Percentiles rank a stretch among this genome's conserved stretches.
Conservation (phyloP, 1,140 invertebrate species). For the Drosophila biarmipes region DNA sequence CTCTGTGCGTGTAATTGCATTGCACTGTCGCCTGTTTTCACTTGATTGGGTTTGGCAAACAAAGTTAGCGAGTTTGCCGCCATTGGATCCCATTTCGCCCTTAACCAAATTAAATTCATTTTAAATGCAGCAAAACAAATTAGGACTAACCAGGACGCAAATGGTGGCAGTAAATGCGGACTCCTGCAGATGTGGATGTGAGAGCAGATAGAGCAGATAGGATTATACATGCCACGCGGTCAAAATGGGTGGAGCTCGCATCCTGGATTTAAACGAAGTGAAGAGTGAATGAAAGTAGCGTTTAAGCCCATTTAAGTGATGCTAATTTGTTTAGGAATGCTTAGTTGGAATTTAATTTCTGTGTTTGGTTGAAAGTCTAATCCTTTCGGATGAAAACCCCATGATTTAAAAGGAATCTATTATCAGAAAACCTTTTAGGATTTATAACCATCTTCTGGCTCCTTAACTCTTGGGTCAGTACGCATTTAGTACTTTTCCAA, state of each 20-base stretch:
- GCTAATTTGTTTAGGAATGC: slow-evolving; percentile 29
- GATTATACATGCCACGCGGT: slow-evolving; percentile 54
- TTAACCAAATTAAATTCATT: slow-evolving; percentile 67
- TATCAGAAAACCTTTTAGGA: too few relatives aligned
- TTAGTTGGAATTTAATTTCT: slow-evolving; percentile 13
- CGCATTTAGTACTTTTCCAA: slow-evolving; percentile 25
- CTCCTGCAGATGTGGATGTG: slow-evolving; percentile 1
- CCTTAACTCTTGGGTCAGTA: too few relatives aligned
- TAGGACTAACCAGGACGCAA: slow-evolving; percentile 29
- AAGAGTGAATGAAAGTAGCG: slow-evolving; percentile 3
- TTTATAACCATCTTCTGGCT: too few relatives aligned
- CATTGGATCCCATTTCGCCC: slow-evolving; percentile 20
- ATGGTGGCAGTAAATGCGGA: slow-evolving; percentile 27
- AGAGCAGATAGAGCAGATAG: slow-evolving; percentile 11
- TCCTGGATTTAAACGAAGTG: slow-evolving; percentile 15
- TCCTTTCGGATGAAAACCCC: too few relatives aligned
- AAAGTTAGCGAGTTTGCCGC: slow-evolving; percentile 48
- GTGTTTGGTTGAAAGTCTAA: background rate
- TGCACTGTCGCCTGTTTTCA: slow-evolving; percentile 43
- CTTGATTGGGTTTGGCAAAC: slow-evolving; percentile 65
- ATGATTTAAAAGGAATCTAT: too few relatives aligned
- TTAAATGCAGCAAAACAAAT: slow-evolving; percentile 54
- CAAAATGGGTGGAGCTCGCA: slow-evolving; percentile 18
- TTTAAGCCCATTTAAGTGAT: slow-evolving; percentile 46
- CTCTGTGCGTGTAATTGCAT: slow-evolving; percentile 55